A percentile compares a stretch with the other conserved stretches of the same genome.
These are phyloP conservation scores for Sylvilagus bachmani DNA, from an alignment of 2,113 vertebrate genomes.

Conservation along the genomic window DNA sequence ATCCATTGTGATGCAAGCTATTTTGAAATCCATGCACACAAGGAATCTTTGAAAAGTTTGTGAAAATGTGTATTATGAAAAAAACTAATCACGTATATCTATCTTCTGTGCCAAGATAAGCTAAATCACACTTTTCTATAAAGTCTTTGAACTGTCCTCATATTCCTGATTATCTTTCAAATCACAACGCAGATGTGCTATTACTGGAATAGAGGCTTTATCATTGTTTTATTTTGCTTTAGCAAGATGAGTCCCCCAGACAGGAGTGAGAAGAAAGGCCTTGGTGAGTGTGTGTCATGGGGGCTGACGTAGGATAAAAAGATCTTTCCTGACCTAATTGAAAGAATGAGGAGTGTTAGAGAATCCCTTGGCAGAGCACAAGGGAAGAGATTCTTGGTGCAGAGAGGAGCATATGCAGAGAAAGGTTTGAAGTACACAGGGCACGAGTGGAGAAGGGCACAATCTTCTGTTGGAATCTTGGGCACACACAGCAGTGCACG, in stretches of 20 bases:
- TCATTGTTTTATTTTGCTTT: neutral
- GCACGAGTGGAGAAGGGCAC: neutral
- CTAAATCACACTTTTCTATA: too few relatives aligned
- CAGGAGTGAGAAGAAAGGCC: neutral
- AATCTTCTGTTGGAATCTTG: neutral
- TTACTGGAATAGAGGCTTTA: neutral
- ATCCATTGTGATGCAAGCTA: too few relatives aligned
- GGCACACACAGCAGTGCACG: neutral
- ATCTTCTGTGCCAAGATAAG: too few relatives aligned
- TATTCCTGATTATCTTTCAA: neutral
- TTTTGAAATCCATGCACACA: too few relatives aligned
- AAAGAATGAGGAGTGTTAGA: neutral
- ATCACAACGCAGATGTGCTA: neutral
- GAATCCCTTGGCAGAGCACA: neutral
- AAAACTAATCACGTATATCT: too few relatives aligned
- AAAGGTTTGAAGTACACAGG: neutral
- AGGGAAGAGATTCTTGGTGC: neutral
- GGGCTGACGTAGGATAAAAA: fast-evolving
- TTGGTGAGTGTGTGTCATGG: neutral
- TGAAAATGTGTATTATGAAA: too few relatives aligned
- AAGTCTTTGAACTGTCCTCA: neutral
- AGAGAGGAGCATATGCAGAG: neutral
- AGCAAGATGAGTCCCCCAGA: neutral
- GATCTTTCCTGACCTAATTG: neutral
- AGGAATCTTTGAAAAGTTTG: too few relatives aligned